Conservation (phyloP, 53 echinoderm and acorn worm genomes). For the Echinometra lucunter region DNA sequence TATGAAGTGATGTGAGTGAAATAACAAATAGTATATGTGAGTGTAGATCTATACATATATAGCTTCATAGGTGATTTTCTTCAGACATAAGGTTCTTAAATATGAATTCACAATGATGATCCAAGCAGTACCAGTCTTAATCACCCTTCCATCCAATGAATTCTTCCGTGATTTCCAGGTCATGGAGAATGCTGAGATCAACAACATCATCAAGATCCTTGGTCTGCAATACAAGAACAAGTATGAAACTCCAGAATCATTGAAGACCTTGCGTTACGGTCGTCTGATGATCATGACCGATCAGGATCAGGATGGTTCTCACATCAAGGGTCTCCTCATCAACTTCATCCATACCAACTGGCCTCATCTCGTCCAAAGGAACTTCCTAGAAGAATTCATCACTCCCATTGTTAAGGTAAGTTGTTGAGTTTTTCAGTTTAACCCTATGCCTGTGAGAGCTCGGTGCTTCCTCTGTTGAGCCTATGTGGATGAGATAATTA, state of each 20-base stretch:
- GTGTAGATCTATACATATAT: too few relatives aligned
- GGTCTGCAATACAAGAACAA: slow-evolving; percentile 98
- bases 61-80: too few relatives aligned
- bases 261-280: slow-evolving; percentile 87
- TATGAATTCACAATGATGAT: too few relatives aligned
- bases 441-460: too few relatives aligned
- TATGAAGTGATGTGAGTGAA: too few relatives aligned
- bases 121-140: too few relatives aligned
- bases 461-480: too few relatives aligned
- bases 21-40: too few relatives aligned
- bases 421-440: not conserved
- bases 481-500: too few relatives aligned
- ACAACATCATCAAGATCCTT: slow-evolving; percentile 96
- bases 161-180: slow-evolving; percentile 67
- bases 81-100: too few relatives aligned
- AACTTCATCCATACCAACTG: slow-evolving; percentile 98
- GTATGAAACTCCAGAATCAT: slow-evolving; percentile 81
- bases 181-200: slow-evolving; percentile 98
- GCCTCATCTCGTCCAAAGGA: slow-evolving; percentile 87
- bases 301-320: slow-evolving; percentile 99
- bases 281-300: slow-evolving; percentile 97
- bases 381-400: slow-evolving; percentile 96
- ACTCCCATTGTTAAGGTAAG: slow-evolving; percentile 95
- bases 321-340: slow-evolving; percentile 95
- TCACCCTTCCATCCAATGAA: too few relatives aligned